Evolutionary conservation across 2,797 vertebrate species (phyloP).

Genomic region (Balearica regulorum): DNA sequence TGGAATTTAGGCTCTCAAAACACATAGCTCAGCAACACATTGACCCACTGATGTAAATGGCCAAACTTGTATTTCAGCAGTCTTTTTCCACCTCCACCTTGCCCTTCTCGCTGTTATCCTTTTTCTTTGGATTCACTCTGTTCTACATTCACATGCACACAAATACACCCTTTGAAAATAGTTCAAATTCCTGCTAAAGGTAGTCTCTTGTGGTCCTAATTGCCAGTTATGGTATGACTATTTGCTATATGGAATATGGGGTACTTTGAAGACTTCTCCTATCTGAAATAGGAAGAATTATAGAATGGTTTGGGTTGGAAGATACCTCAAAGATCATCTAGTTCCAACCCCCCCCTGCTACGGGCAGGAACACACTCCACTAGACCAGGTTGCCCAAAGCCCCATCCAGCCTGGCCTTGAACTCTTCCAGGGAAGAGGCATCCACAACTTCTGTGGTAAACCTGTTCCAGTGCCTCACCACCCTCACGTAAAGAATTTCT

Average conservation of each 20-base stretch:
- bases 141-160: background rate
- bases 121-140: background rate
- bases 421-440: too few species aligned
- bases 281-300: constrained; percentile 4
- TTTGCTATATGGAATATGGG: background rate
- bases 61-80: background rate
- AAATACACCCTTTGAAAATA: constrained; percentile 31
- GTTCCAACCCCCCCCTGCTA: too few species aligned
- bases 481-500: too few species aligned
- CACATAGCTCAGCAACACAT: background rate
- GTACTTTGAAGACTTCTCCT: constrained; percentile 30
- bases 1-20: background rate
- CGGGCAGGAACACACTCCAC: too few species aligned
- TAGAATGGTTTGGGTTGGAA: too few species aligned
- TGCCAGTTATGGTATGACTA: background rate
- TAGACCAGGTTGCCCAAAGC: too few species aligned
- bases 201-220: constrained; percentile 15
- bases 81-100: background rate
- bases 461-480: too few species aligned
- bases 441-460: too few species aligned
- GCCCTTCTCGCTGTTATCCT: background rate
- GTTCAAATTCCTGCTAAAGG: constrained; percentile 34
- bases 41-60: background rate
- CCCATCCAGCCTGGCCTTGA: too few species aligned
- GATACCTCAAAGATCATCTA: too few species aligned